Percentiles rank a stretch among this genome's conserved stretches.
phyloP scores from a whole-genome alignment of 2,888 invertebrate genomes.

The Tuberolachnus salignus region DNA sequence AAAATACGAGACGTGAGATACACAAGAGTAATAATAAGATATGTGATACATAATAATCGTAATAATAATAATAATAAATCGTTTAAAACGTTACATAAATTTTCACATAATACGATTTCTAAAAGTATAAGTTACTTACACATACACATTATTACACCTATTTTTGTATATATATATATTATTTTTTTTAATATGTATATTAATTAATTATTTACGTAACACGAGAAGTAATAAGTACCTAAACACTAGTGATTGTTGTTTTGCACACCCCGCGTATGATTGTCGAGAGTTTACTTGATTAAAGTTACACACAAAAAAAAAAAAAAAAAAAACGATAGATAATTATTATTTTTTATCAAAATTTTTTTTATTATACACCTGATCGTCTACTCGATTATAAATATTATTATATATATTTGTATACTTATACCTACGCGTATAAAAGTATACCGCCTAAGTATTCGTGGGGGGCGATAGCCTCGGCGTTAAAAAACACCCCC shows the following conservation, averaged over 20 bases:
- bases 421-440: no score
- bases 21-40: constrained; percentile 30
- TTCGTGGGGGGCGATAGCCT: no score
- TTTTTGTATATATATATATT: no score
- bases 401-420: no score
- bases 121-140: constrained; percentile 3
- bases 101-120: constrained; percentile 20
- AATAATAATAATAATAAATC: no score
- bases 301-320: background rate
- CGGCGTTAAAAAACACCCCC: no score
- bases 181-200: no score
- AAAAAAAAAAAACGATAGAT: background rate
- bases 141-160: background rate
- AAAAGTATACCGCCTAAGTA: no score
- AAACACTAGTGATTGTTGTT: constrained; percentile 50
- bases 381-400: no score
- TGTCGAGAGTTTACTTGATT: constrained; percentile 38
- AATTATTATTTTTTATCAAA: background rate
- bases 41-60: constrained; percentile 11
- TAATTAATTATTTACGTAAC: no score
- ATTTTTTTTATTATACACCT: background rate
- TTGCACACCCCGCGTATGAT: constrained; percentile 49
- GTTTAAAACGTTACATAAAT: constrained; percentile 22
- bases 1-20: constrained; percentile 25
- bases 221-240: background rate